A percentile compares a stretch with the other conserved stretches of the same genome.
These are phyloP conservation scores for Dicyrtomina minuta DNA, from an alignment of 2,888 invertebrate genomes.

Conservation along the genomic window DNA sequence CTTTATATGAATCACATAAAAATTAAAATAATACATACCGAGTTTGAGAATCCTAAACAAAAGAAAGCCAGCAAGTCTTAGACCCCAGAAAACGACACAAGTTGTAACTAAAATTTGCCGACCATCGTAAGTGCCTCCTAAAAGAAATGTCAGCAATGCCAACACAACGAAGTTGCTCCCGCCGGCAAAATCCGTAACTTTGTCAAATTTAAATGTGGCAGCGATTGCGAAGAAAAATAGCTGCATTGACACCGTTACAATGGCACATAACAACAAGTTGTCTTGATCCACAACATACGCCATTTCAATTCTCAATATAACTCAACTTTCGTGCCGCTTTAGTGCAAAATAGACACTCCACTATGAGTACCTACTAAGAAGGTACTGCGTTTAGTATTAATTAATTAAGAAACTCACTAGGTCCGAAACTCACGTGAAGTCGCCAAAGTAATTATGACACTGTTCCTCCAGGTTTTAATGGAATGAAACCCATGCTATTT, in stretches of 20 bases:
- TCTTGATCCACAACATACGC: constrained; percentile 66
- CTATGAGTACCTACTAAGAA: no score
- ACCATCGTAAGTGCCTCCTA: constrained; percentile 82
- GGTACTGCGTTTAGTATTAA: no score
- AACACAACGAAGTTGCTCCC: constrained; percentile 90
- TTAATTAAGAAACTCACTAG: no score
- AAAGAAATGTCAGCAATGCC: constrained; percentile 80
- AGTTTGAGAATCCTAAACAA: constrained; percentile 88
- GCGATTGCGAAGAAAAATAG: constrained; percentile 84
- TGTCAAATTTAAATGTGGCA: constrained; percentile 82
- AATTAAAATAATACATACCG: constrained; percentile 58
- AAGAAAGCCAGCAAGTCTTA: constrained; percentile 80
- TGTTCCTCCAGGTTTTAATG: no score
- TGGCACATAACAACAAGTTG: constrained; percentile 82
- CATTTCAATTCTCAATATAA: no score
- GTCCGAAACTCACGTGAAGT: no score
- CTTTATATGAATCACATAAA: no score
- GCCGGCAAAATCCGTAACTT: constrained; percentile 89
- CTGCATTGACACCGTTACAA: constrained; percentile 81
- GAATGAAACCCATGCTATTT: no score
- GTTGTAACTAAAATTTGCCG: constrained; percentile 88
- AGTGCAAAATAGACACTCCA: no score
- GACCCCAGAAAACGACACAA: constrained; percentile 85
- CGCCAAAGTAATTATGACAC: no score
- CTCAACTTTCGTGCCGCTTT: no score